Base-by-base conservation (phyloP, 2,797 vertebrate genomes). In the Coregonus ussuriensis region DNA sequence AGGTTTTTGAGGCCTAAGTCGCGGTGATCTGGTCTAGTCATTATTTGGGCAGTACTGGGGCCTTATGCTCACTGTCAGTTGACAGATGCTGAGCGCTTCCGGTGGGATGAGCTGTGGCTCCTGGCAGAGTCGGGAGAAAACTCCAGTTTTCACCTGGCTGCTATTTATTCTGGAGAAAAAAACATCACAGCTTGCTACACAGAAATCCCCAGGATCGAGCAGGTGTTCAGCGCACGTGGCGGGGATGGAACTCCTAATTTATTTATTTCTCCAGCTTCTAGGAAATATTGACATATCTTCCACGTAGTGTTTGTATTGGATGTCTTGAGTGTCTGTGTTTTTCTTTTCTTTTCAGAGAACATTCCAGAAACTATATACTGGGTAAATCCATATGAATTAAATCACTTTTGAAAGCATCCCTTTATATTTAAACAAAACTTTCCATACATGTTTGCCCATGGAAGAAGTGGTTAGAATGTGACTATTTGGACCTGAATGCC, bases 171-270 rank as follows among this genome's bases (percentile, higher is more conserved):
- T 72, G 66, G 73, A 79, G 87, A 87, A 87, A 84, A 88, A 90
- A 93, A 88, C 85, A 82, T 89, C 78, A 87, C 84, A 90, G 89
- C 86, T 88, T 87, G 85, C 83, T 81, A 87, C 84, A 85, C 21
- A 83, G 78, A 75, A 79, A 83, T 86, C 84, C 72, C 37, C 79
- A 75, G 71, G 76, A 78, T 86, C 71, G 41, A 85, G 89, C 89
- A 91, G 89, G 83, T 89, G 89, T 90, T 92, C 74, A 71, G 71
- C 77, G 79, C 81, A 85, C 62, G 71, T 85, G 83, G 72, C 73
- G 59, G 81, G 72, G 59, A 79, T 79, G 80, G 75, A 63, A 77
- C 72, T 83, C 54, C 29, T 89, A 78, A 87, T 88, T 89, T 87
- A 86, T 85, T 89, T 33, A 88, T 88, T 89, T 88, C 29, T 78